A percentile compares a stretch with the other conserved stretches of the same genome.
Conservation (phyloP, 2,888 invertebrate genomes). For the Dysmachus trigonus region DNA sequence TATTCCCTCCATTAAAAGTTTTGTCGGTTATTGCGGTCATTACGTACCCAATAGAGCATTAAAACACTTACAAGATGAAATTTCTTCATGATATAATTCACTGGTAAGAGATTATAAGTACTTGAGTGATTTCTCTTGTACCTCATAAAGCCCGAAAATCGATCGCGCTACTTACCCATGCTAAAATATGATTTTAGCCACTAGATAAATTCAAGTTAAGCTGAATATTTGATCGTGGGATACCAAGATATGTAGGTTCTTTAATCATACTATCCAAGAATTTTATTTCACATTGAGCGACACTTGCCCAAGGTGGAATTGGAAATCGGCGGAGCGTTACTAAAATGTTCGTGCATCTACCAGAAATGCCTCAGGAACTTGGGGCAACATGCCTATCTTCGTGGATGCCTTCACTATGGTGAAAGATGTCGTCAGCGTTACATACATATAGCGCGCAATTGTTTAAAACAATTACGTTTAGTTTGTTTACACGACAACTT, state of each 20-base stretch:
- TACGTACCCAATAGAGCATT: not conserved
- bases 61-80: not conserved
- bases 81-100: not conserved
- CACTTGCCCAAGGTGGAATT: not conserved
- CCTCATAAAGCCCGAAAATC: not conserved
- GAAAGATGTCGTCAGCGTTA: not conserved
- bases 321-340: not conserved
- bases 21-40: not conserved
- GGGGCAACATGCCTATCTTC: not conserved
- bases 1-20: not conserved
- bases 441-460: not conserved
- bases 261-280: not conserved
- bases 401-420: not conserved
- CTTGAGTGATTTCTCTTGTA: not conserved
- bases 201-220: not conserved
- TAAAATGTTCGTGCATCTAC: not conserved
- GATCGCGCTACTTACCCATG: not conserved
- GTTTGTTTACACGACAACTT: not conserved
- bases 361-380: not conserved
- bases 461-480: constrained; percentile 19
- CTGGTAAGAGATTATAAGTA: not conserved
- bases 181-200: not conserved
- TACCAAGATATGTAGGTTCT: not conserved
- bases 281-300: not conserved
- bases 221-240: not conserved